phyloP scores from a whole-genome alignment of 2,113 vertebrate genomes.

The Tinamus guttatus region DNA sequence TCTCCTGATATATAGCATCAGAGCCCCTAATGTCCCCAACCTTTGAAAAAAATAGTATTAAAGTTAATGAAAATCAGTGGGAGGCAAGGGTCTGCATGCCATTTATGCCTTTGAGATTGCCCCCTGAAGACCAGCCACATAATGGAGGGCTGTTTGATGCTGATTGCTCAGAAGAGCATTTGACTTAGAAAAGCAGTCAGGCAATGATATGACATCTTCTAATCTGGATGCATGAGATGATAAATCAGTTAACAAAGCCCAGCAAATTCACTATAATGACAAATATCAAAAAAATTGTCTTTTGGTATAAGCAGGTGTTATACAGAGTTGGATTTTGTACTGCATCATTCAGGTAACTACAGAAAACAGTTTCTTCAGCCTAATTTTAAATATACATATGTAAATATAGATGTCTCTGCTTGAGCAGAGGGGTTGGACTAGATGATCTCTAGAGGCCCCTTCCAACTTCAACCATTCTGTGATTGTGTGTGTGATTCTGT shows the following conservation, averaged over 20 bases:
- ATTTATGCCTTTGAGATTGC: conserved; percentile 13
- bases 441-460: too few species aligned
- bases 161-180: background rate
- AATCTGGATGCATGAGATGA: background rate
- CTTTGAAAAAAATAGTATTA: background rate
- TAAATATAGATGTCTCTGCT: too few species aligned
- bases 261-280: background rate
- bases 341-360: background rate
- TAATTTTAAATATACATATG: background rate
- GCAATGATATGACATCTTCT: conserved; percentile 40
- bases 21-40: background rate
- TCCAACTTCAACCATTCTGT: too few species aligned
- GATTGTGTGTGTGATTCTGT: too few species aligned
- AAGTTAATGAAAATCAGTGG: background rate
- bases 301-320: background rate
- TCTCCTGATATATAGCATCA: background rate
- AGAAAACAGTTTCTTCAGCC: background rate
- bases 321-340: background rate
- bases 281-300: background rate
- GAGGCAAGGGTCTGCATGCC: background rate
- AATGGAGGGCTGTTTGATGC: background rate
- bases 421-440: too few species aligned
- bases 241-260: conserved; percentile 3
- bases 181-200: conserved; percentile 4
- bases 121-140: background rate